phyloP scores from a whole-genome alignment of 2,888 invertebrate genomes.

The Sphecodes monilicornis region DNA sequence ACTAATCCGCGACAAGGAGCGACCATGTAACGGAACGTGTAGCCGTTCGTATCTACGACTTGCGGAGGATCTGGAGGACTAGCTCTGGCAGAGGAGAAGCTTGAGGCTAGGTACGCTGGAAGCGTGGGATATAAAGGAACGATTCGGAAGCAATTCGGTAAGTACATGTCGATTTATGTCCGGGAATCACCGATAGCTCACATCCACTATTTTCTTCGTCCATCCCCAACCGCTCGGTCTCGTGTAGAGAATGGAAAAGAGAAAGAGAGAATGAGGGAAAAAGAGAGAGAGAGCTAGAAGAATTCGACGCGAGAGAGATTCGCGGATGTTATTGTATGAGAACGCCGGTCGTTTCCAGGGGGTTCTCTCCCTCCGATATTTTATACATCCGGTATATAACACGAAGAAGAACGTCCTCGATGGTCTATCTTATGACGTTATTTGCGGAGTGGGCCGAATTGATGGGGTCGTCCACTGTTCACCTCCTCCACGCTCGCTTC shows the following conservation, averaged over 20 bases:
- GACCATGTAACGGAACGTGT: conserved; percentile 49
- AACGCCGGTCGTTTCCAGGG: conserved; percentile 68
- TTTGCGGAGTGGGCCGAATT: conserved; percentile 74
- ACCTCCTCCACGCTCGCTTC: conserved; percentile 41
- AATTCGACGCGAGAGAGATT: conserved; percentile 57
- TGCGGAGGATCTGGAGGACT: conserved; percentile 43
- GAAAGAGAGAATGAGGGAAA: background rate
- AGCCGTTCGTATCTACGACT: conserved; percentile 60
- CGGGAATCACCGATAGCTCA: conserved; percentile 80
- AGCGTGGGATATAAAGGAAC: conserved; percentile 78
- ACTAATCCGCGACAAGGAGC: conserved; percentile 55
- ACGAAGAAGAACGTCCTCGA: conserved; percentile 68
- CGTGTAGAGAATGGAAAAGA: background rate
- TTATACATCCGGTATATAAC: conserved; percentile 73
- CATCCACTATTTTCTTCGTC: conserved; percentile 70
- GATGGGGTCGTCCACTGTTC: conserved; percentile 66
- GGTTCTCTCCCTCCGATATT: conserved; percentile 67
- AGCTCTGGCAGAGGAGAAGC: conserved; percentile 49
- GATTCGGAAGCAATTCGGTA: conserved; percentile 83
- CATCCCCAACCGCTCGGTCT: background rate
- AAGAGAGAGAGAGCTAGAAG: conserved; percentile 50
- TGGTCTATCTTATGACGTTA: conserved; percentile 76
- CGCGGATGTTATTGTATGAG: conserved; percentile 77
- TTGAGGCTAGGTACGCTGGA: conserved; percentile 63
- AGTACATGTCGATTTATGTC: conserved; percentile 83